Evolutionary conservation across 2,113 vertebrate species (phyloP), one percentile per base, ranked within the genome.

Genomic region (Lepidothrix coronata): DNA sequence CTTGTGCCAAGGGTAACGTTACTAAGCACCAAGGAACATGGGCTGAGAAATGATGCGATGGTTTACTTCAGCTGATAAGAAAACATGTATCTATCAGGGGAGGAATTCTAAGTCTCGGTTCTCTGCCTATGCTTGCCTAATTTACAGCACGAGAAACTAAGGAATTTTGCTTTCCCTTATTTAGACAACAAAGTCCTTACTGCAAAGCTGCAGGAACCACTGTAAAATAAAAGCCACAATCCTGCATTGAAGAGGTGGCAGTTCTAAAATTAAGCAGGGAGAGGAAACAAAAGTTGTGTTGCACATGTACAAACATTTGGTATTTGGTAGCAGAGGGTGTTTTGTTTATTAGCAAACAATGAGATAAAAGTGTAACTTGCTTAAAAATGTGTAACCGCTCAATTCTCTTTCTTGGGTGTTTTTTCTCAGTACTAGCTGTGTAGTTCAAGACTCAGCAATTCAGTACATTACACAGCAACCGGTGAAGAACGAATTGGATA

Each of bases 1-100:
- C 28, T 88, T 59, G 55, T 78, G 85, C 65, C 71, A 85, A 85
- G 44, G 58, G 52, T 43, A 85, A 68, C 0, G 19, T 46, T 62
- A 58, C 76, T 72, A 85, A 68, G 59, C 59, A 49, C 43, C 23
- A 37, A 63, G 21, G 54, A 89, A 91, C 54, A 54, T 4, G 25
- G 44, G 68, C 59, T 93, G 80, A 62, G 82, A 77, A 89, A 88
- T 46, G 37, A 82, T 49, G 65, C 21, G 44, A 8, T 30, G 35
- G 55, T 93, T 95, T 91, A 89, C 51, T 89, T 78, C 89, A 75
- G 75, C 66, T 77, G 70, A 89, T 85, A 73, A 82, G 66, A 68
- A 87, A 82, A 75, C 39, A 22, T 18, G 21, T 63, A 58, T 74
- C 25, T 44, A 73, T 82, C 61, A 85, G 70, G 74, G 18, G 33